Conservation (phyloP, 2,113 vertebrate species). For the Tachysurus vachellii region DNA sequence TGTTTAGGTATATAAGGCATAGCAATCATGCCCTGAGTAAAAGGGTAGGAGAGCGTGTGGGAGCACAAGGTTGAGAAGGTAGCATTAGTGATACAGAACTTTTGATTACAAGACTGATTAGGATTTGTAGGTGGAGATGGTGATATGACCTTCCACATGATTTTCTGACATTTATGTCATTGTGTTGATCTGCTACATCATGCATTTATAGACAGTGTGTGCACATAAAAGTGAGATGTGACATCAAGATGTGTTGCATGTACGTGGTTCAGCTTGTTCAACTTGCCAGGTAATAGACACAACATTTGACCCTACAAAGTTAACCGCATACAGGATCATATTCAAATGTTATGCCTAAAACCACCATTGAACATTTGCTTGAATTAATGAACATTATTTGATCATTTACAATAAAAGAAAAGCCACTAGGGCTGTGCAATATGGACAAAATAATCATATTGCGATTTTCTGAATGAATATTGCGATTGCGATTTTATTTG, state of each 20-base stretch:
- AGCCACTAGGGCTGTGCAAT: too few species aligned
- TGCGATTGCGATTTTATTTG: too few species aligned
- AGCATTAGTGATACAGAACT: neutral
- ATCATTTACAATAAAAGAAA: neutral
- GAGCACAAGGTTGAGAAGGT: neutral
- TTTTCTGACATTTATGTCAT: neutral
- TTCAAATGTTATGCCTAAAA: neutral
- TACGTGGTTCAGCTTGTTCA: too few species aligned
- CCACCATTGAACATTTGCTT: neutral
- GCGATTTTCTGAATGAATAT: too few species aligned
- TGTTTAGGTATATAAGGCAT: neutral
- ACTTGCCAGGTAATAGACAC: too few species aligned
- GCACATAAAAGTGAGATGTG: too few species aligned
- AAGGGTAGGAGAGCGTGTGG: neutral
- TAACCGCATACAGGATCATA: neutral
- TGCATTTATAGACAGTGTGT: too few species aligned
- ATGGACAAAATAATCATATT: too few species aligned
- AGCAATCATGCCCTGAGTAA: neutral
- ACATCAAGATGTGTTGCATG: too few species aligned
- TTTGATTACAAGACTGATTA: neutral
- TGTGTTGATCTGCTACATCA: neutral
- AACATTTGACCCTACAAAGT: too few species aligned
- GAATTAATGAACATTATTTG: neutral
- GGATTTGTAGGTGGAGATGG: neutral
- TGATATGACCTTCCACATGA: neutral